These are phyloP conservation scores for Scomber scombrus DNA, from an alignment of 2,113 vertebrate species.

Conservation along the genomic window DNA sequence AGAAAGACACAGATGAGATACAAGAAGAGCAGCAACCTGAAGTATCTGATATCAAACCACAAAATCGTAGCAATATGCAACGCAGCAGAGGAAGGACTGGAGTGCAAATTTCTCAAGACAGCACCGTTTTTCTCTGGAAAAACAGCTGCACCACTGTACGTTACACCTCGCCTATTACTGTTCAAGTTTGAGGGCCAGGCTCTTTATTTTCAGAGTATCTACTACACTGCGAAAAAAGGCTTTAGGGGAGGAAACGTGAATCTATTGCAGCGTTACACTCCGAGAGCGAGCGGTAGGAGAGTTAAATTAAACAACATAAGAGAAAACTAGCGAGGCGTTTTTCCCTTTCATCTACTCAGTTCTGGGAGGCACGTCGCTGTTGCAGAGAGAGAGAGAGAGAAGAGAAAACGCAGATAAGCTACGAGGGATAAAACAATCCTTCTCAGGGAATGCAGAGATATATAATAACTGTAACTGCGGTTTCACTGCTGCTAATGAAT, in stretches of 20 bases:
- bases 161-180: too few species aligned
- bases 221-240: not conserved
- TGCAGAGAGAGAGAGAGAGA: not conserved
- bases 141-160: not conserved
- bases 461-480: conserved; percentile 11
- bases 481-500: conserved; percentile 52
- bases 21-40: not conserved
- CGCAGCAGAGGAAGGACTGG: not conserved
- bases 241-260: not conserved
- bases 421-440: conserved; percentile 20
- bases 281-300: not conserved
- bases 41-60: not conserved
- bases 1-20: not conserved
- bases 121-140: not conserved
- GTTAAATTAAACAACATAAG: conserved; percentile 11
- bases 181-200: not conserved
- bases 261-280: not conserved
- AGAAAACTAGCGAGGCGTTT: not conserved
- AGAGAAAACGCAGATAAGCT: conserved; percentile 22
- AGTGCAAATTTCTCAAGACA: not conserved
- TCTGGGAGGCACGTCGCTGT: conserved; percentile 3
- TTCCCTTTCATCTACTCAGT: conserved; percentile 36
- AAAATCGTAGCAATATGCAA: conserved; percentile 19
- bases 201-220: not conserved
- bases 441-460: conserved; percentile 7